phyloP scores from a whole-genome alignment of 2,797 vertebrate species.

The Petrocephalus schoutedeni region DNA sequence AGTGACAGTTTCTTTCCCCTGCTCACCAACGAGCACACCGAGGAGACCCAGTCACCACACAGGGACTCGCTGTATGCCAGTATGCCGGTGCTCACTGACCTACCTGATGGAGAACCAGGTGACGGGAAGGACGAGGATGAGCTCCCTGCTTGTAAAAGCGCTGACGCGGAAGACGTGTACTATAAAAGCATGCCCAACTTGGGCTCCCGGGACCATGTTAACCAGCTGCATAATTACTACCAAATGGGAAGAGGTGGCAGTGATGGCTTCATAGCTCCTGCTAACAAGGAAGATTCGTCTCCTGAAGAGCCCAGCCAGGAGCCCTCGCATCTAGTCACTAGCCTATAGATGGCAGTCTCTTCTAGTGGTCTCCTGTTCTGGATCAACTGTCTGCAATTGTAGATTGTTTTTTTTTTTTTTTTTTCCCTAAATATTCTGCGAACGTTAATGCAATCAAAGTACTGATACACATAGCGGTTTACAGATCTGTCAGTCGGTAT shows the following conservation, averaged over 20 bases:
- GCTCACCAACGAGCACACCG: conserved; percentile 88
- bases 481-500: conserved; percentile 3
- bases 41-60: conserved; percentile 77
- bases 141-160: conserved; percentile 72
- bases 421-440: conserved; percentile 58
- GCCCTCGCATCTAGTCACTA: conserved; percentile 95
- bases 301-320: conserved; percentile 79
- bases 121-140: conserved; percentile 76
- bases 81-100: conserved; percentile 88
- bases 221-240: conserved; percentile 94
- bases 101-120: conserved; percentile 64
- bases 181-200: conserved; percentile 99
- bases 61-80: conserved; percentile 98
- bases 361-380: conserved; percentile 54
- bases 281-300: conserved; percentile 80
- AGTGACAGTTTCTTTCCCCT: conserved; percentile 96
- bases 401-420: conserved; percentile 27
- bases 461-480: conserved; percentile 15
- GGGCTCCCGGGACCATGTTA: conserved; percentile 87
- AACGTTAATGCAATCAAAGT: conserved; percentile 59
- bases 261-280: conserved; percentile 89
- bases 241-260: conserved; percentile 96
- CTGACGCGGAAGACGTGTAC: conserved; percentile 87
- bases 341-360: conserved; percentile 79
- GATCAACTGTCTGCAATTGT: conserved; percentile 58